These are phyloP conservation scores for Strigamia crassipes DNA, from an alignment of 2,888 invertebrate genomes.

Conservation along the genomic window DNA sequence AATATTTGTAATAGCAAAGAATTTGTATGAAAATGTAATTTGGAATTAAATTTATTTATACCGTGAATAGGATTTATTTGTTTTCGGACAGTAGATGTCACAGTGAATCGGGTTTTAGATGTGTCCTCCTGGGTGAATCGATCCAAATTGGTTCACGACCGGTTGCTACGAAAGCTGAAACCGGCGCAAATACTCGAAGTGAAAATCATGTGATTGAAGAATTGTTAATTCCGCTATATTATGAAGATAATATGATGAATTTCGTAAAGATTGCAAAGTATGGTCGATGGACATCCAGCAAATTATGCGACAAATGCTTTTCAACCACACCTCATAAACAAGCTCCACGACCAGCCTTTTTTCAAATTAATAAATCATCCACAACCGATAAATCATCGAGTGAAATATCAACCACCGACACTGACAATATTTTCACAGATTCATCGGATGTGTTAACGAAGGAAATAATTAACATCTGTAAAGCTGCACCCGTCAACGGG, in stretches of 20 bases:
- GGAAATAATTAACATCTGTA: not conserved
- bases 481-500: not conserved
- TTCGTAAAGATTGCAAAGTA: not conserved
- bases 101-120: too few relatives aligned
- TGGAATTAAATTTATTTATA: slow-evolving; percentile 10
- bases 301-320: not conserved
- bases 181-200: too few relatives aligned
- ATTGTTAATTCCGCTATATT: too few relatives aligned
- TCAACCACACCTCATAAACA: too few relatives aligned
- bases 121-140: too few relatives aligned
- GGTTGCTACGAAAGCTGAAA: not conserved
- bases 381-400: not conserved
- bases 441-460: not conserved
- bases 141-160: not conserved
- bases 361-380: not conserved
- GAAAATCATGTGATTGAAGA: too few relatives aligned
- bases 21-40: not conserved
- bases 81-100: too few relatives aligned
- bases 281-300: not conserved
- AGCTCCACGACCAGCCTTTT: not conserved
- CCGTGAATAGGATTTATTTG: too few relatives aligned
- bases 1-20: not conserved
- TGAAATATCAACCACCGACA: not conserved
- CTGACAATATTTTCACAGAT: not conserved
- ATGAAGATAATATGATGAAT: not conserved